Evolutionary conservation across 2,797 vertebrate species (phyloP), one percentile per base, ranked within the genome.

Genomic region (Cyprinella venusta): DNA sequence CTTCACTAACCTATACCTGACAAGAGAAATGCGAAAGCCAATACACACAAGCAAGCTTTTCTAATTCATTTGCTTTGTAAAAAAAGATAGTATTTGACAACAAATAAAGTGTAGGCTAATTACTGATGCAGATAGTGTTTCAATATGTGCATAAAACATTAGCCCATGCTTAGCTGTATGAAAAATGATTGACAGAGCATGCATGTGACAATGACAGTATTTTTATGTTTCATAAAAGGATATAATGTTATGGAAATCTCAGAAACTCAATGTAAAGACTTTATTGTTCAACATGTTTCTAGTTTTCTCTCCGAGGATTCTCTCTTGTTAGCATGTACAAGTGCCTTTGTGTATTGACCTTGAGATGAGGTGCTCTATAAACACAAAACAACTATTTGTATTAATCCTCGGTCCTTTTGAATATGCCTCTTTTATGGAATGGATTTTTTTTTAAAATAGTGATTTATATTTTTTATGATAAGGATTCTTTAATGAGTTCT

Each of bases 331-430:
- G 52, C 52, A 12, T 45, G n/a, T 21, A 12, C 15, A 30, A 64
- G 38, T 63, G 75, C 18, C 56, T 64, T 64, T 77, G 75, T 77
- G 56, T 33, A 1, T 16, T 76, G 72, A 59, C 72, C 72, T 77
- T 77, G 75, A 77, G 40, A 63, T 77, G 75, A 45, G 40, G 40
- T 42, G 30, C 56, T 45, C 75, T 77, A 38, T 63, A 30, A 77
- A 48, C 75, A 64, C 38, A 77, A 77, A 45, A 48, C 56, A 63
- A 59, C 74, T 26, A 61, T 76, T 59, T 50, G 15, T 38, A 24
- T 59, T 45, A 36, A 26, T 45, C 16, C 15, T 76, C 56, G 1
- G 36, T 19, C n/a, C 54, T 76, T 61, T 76, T 61, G 19, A 38
- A 40, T 38, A 16, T 8, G 3, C n/a, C n/a, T 76, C 38, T 19